A percentile compares a stretch with the other conserved stretches of the same genome.
phyloP scores from a whole-genome alignment of 2,113 vertebrate genomes.

The Chascanopsetta lugubris region DNA sequence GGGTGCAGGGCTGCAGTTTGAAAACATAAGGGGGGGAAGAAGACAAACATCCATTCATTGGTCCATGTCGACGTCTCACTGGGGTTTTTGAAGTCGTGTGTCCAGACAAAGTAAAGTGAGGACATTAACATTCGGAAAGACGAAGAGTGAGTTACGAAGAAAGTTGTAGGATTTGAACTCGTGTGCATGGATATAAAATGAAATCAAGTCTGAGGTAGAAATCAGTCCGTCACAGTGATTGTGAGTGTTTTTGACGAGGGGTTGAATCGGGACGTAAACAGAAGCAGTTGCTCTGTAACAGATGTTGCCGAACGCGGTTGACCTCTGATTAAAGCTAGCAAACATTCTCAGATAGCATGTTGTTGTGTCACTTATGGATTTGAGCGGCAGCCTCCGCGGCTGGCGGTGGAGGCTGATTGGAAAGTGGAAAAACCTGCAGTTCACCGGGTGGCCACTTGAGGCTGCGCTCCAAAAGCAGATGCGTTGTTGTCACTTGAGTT shows the following conservation, averaged over 20 bases:
- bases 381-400: too few relatives aligned
- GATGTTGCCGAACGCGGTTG: background rate
- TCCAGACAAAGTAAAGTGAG: constrained; percentile 11
- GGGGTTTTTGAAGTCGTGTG: constrained; percentile 5
- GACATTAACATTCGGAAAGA: background rate
- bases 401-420: too few relatives aligned
- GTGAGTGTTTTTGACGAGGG: too few relatives aligned
- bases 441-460: too few relatives aligned
- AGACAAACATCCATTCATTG: constrained; percentile 37
- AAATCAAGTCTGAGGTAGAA: too few relatives aligned
- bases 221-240: too few relatives aligned
- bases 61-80: constrained; percentile 38
- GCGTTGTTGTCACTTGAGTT: too few relatives aligned
- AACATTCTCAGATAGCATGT: background rate
- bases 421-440: too few relatives aligned
- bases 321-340: background rate
- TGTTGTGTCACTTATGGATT: background rate
- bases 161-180: constrained; percentile 1
- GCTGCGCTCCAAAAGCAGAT: too few relatives aligned
- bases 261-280: background rate
- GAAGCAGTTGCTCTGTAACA: too few relatives aligned
- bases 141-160: too few relatives aligned
- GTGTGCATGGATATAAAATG: background rate
- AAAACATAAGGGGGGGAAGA: constrained; percentile 6
- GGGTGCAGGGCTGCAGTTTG: background rate